phyloP scores from a whole-genome alignment of 2,113 vertebrate genomes.

The Halichoerus grypus region DNA sequence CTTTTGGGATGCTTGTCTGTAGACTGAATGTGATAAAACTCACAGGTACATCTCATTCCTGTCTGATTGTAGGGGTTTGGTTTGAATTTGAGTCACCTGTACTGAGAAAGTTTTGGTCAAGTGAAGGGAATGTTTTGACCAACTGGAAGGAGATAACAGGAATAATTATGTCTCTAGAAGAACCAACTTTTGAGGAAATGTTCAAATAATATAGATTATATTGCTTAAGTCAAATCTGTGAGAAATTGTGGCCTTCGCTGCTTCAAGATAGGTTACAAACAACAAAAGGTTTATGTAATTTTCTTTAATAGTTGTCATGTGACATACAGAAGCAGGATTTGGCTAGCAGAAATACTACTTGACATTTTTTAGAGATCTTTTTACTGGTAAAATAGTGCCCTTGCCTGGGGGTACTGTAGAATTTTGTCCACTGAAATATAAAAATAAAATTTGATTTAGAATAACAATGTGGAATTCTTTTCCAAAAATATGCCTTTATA shows the following conservation, averaged over 20 bases:
- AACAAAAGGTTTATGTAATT: constrained; percentile 23
- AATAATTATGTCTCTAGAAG: constrained; percentile 15
- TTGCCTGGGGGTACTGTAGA: neutral
- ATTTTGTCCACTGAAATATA: constrained; percentile 55
- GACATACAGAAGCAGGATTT: constrained; percentile 34
- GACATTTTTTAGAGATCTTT: constrained; percentile 7
- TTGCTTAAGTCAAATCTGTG: neutral
- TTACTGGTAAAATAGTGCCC: neutral
- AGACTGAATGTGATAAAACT: neutral
- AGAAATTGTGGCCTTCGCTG: neutral
- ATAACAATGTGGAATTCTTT: neutral
- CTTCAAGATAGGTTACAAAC: constrained; percentile 4
- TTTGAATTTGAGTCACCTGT: neutral
- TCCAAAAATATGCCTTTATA: neutral
- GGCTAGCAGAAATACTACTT: constrained; percentile 15
- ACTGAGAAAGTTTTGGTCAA: neutral
- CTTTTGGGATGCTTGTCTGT: neutral
- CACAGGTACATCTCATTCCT: neutral
- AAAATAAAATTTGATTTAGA: constrained; percentile 42
- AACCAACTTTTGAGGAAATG: neutral
- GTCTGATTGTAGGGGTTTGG: neutral
- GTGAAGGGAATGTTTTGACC: neutral
- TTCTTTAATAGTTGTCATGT: neutral
- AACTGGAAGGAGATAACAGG: neutral
- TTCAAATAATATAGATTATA: constrained; percentile 36